A percentile compares a stretch with the other conserved stretches of the same genome.
Evolutionary conservation across 2,888 invertebrate genomes (phyloP).

Genomic region (Plebejus argus): DNA sequence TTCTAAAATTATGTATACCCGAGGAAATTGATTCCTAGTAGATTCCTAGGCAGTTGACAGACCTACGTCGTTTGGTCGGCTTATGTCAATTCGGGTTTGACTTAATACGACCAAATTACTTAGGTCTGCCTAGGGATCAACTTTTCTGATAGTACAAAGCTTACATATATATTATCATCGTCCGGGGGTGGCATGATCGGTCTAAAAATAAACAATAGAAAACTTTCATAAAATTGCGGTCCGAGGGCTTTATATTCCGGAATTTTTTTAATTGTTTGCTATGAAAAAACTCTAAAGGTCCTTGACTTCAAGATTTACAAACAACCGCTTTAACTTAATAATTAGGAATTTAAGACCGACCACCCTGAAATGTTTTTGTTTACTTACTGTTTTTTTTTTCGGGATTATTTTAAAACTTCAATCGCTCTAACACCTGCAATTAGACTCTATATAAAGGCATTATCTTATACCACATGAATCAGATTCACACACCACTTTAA

Average conservation of each 20-base stretch:
- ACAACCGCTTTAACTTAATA: not conserved
- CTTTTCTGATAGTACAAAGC: too few relatives aligned
- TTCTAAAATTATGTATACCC: not conserved
- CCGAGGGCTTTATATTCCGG: not conserved
- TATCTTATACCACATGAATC: not conserved
- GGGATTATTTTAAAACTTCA: too few relatives aligned
- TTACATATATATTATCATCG: not conserved
- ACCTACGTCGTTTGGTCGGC: too few relatives aligned
- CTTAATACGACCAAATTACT: too few relatives aligned
- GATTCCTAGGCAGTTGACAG: too few relatives aligned
- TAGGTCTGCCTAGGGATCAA: too few relatives aligned
- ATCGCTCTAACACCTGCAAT: too few relatives aligned
- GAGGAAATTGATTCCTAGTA: too few relatives aligned
- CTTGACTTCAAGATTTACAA: not conserved
- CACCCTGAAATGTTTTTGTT: not conserved
- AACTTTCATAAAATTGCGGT: not conserved
- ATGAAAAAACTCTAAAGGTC: not conserved
- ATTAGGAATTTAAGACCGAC: not conserved
- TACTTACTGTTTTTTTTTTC: not conserved
- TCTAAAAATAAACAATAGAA: not conserved
- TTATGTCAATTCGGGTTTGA: too few relatives aligned
- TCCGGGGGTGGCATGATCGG: not conserved
- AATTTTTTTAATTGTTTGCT: not conserved
- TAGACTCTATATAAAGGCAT: not conserved
- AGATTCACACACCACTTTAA: not conserved